Conservation (phyloP, 2,113 vertebrate genomes). For the Noctilio leporinus region DNA sequence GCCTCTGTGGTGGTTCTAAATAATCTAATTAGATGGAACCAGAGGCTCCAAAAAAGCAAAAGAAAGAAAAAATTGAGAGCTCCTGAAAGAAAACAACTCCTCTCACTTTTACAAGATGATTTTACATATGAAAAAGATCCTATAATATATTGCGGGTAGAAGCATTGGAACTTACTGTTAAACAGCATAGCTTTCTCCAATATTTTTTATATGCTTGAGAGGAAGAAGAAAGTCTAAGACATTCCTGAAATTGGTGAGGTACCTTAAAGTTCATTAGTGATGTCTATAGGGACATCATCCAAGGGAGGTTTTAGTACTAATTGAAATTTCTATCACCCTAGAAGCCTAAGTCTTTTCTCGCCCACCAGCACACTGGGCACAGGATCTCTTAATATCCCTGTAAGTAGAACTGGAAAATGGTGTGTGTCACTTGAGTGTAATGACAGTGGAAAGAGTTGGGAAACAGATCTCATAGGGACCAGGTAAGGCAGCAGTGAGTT, state of each 20-base stretch:
- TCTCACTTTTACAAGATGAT: background rate
- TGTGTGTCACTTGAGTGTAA: background rate
- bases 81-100: background rate
- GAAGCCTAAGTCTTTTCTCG: background rate
- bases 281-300: background rate
- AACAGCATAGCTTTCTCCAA: background rate
- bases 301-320: background rate
- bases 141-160: background rate
- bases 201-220: background rate
- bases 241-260: background rate
- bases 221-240: background rate
- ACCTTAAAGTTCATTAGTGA: background rate
- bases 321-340: background rate
- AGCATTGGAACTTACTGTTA: background rate
- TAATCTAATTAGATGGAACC: slow-evolving; percentile 52
- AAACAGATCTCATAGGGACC: background rate
- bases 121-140: background rate
- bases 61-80: slow-evolving; percentile 33
- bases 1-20: slow-evolving; percentile 42
- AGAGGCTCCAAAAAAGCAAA: background rate
- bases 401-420: background rate
- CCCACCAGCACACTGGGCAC: background rate
- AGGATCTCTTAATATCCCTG: background rate
- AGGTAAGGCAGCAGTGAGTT: background rate
- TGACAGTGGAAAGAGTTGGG: no score